A percentile compares a stretch with the other conserved stretches of the same genome.
Evolutionary conservation across 2,797 vertebrate species (phyloP).

Genomic region (Taeniopygia guttata): DNA sequence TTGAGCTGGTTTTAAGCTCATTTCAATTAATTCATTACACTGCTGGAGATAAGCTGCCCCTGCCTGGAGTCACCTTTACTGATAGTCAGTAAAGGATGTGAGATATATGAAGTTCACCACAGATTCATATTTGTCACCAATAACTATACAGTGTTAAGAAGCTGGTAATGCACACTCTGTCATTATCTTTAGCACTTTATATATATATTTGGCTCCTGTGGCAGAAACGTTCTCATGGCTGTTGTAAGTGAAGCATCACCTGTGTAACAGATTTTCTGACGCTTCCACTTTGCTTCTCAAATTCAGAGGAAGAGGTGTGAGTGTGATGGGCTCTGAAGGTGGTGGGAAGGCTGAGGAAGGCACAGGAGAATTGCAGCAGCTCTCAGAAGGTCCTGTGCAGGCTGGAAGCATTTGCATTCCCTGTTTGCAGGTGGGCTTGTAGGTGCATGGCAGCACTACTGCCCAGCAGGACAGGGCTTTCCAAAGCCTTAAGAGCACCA

Average conservation of each 20-base stretch:
- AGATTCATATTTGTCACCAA: background rate
- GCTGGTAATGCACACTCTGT: slow-evolving; percentile 53
- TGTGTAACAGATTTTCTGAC: slow-evolving; percentile 61
- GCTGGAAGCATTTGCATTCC: background rate
- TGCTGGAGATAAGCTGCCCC: slow-evolving; percentile 19
- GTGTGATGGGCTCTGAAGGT: background rate
- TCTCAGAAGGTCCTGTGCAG: background rate
- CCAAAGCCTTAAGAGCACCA: background rate
- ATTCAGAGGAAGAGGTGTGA: slow-evolving; percentile 29
- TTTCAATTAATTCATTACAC: slow-evolving; percentile 57
- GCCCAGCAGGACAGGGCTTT: background rate
- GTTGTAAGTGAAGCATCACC: slow-evolving; percentile 62
- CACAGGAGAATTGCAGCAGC: background rate
- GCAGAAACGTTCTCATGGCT: slow-evolving; percentile 44
- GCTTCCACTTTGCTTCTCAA: slow-evolving; percentile 30
- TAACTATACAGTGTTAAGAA: background rate
- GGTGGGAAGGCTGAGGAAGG: slow-evolving; percentile 10
- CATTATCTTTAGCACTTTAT: slow-evolving; percentile 66
- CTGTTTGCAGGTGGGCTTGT: background rate
- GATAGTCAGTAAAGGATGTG: background rate
- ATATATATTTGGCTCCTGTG: slow-evolving; percentile 56
- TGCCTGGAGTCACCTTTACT: slow-evolving; percentile 51
- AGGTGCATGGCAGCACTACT: background rate
- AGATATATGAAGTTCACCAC: background rate
- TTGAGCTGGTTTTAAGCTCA: slow-evolving; percentile 43